These are phyloP conservation scores for Peribatodes rhomboidaria DNA, from an alignment of 2,888 invertebrate genomes.

Conservation along the genomic window DNA sequence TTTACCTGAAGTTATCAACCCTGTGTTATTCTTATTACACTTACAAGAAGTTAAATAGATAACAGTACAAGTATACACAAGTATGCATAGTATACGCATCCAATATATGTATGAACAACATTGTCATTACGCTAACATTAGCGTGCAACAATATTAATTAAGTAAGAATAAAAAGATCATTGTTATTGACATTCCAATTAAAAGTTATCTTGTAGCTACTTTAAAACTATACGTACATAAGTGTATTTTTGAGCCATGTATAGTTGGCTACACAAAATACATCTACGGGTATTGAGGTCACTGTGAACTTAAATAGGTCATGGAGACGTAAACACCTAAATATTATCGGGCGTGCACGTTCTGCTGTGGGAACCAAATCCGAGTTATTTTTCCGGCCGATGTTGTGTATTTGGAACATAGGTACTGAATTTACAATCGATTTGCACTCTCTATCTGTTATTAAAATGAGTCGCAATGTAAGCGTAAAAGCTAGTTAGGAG, in stretches of 20 bases:
- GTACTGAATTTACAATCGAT: not conserved
- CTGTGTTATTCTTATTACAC: not conserved
- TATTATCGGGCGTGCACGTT: constrained; percentile 2
- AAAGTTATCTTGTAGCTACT: too few relatives aligned
- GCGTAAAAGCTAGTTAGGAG: too few relatives aligned
- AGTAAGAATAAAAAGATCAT: not conserved
- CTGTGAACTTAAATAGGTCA: constrained; percentile 3
- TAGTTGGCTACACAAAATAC: not conserved
- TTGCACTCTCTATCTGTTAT: not conserved
- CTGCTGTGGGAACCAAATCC: not conserved
- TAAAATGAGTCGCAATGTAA: not conserved
- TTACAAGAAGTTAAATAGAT: not conserved
- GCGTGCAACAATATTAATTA: not conserved
- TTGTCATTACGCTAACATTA: not conserved
- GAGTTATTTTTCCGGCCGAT: not conserved
- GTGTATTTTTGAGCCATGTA: not conserved
- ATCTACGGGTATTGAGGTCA: constrained; percentile 6
- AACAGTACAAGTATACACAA: not conserved
- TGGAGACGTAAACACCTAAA: constrained; percentile 3
- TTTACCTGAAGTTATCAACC: not conserved
- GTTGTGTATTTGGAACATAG: not conserved
- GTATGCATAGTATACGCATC: not conserved
- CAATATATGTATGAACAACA: not conserved
- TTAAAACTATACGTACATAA: too few relatives aligned
- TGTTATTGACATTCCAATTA: not conserved